Evolutionary conservation across 2,113 vertebrate genomes (phyloP), one percentile per base, ranked within the genome.

Genomic region (Serinus canaria): DNA sequence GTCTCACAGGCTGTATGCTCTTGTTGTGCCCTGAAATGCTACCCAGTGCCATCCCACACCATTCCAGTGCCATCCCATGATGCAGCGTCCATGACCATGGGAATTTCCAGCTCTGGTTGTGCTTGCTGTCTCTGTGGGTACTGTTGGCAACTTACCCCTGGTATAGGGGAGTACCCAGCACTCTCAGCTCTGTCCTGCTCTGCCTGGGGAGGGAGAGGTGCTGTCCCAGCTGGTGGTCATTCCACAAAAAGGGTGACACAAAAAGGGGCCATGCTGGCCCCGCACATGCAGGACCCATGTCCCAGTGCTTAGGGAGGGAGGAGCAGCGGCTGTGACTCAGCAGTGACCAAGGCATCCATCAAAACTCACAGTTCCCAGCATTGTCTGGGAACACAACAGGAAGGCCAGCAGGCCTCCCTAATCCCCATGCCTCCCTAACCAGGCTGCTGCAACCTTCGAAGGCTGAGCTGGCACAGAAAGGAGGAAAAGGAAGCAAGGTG

Each of bases 21-120:
- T 52, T 52, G 25, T 52, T 16, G 25, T 27, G 49, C 49, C 24
- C 49, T 50, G 49, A 25, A 52, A 28, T 16, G 50, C 25, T 25
- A 52, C 6, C 9, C 27, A 52, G 15, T 27, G 25, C 50, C 25
- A 52, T 52, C 50, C 49, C 50, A 52, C 50, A 4, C 25, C 50
- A 52, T 52, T 52, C 50, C 50, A 52, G 25, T 52, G 50, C 50
- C 35, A 37, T 19, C 14, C 33, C 70, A 31, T 20, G 5, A 17
- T 6, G 10, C 68, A 46, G n/a, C 0, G 0, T 27, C 25, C 3
- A 0, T 18, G 47, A 30, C 47, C 4, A 6, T 6, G 19, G 18
- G 25, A 43, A 23, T 19, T 82, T 30, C 69, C 49, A 43, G 55
- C 33, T 50, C 50, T 18, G 35, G 17, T 39, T 64, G 15, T 41